Evolutionary conservation across 2,888 invertebrate species (phyloP).

Genomic region (Drosophila macrospina): DNA sequence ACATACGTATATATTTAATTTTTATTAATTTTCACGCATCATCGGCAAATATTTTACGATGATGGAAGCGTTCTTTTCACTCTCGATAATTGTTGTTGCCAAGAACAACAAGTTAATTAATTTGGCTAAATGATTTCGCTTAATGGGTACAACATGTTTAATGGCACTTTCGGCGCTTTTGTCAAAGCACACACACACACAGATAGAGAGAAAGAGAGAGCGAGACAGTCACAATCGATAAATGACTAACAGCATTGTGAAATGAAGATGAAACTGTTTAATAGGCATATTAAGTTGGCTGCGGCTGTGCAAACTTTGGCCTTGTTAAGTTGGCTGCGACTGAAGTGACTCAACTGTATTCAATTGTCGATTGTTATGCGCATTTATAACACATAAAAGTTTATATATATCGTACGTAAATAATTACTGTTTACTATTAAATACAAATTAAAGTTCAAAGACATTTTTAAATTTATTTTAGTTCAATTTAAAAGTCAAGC

Average conservation of each 20-base stretch:
- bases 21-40: conserved; percentile 79
- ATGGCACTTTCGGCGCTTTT: conserved; percentile 75
- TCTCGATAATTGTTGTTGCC: conserved; percentile 76
- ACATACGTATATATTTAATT: conserved; percentile 52
- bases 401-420: too few species aligned
- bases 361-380: not conserved
- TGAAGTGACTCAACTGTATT: not conserved
- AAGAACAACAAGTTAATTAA: conserved; percentile 81
- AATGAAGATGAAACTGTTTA: conserved; percentile 1
- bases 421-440: too few species aligned
- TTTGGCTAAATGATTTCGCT: conserved; percentile 76
- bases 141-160: conserved; percentile 80
- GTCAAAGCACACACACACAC: conserved; percentile 42
- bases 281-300: conserved; percentile 16
- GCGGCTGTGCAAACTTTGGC: not conserved
- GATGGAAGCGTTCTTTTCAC: conserved; percentile 81
- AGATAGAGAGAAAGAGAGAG: not conserved
- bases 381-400: not conserved
- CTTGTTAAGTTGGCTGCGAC: conserved; percentile 14
- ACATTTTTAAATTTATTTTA: not conserved
- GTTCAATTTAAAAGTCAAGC: too few species aligned
- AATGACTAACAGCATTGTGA: conserved; percentile 24
- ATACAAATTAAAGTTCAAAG: not conserved
- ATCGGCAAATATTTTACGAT: conserved; percentile 77
- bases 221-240: conserved; percentile 3